Base-by-base conservation (phyloP, 2,797 vertebrate genomes). In the Coracias cyanogaster region DNA sequence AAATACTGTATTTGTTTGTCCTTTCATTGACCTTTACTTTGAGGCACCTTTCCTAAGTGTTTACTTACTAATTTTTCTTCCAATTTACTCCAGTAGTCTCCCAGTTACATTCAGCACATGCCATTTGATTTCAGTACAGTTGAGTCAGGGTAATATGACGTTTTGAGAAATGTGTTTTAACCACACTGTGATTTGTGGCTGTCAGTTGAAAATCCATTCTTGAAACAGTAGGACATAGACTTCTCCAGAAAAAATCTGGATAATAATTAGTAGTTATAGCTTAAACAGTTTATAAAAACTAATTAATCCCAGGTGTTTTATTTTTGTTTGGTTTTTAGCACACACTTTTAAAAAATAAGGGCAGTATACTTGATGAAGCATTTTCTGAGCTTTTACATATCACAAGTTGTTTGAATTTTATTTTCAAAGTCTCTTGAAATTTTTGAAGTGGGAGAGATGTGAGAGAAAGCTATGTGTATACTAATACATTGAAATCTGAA, bases 11-110 rank as follows among this genome's bases (percentile, higher is more conserved):
- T 82, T 55, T 81, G 18, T 86, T 94, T 91, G 65, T 49, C 46
- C 54, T 94, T 86, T 94, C 21, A n/a, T 7, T 91, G 92, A 88
- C 87, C 61, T 92, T 96, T 95, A 64, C 31, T 58, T 71, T 69
- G 57, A 89, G 31, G 24, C 16, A 72, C 49, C 61, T 86, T 88
- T 94, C 20, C 8, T n/a, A 62, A 41, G 61, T 65, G 49, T 85
- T 92, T 93, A 49, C 26, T 80, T 90, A 80, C 21, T 71, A 67
- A 64, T 91, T 85, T 43, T 87, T 87, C 65, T 77, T 93, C 62
- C 65, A 46, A 4, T 69, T 74, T 88, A 61, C 61, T 95, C 25
- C 65, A 52, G 49, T 91, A 90, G 80, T 83, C n/a, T 16, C 17
- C 8, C 51, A 58, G 76, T 86, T 93, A 64, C 8, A 28, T 78